Evolutionary conservation across 2,797 vertebrate species (phyloP).

Genomic region (Triplophysa bombifrons): DNA sequence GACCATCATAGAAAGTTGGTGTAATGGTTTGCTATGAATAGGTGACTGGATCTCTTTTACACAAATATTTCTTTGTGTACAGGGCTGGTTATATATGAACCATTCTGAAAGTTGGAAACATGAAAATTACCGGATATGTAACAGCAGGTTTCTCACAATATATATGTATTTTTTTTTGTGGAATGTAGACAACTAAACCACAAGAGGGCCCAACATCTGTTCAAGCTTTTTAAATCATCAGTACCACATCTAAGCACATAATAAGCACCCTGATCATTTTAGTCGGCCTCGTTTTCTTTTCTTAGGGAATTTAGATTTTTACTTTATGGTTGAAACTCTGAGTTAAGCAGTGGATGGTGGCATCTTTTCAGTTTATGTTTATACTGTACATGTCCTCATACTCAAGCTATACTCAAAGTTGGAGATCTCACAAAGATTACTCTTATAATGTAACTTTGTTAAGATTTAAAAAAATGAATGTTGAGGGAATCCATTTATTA

Average conservation of each 20-base stretch:
- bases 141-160: neutral
- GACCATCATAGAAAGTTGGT: neutral
- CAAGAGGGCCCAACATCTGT: constrained; percentile 34
- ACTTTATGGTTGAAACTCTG: neutral
- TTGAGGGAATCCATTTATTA: neutral
- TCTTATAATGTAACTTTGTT: no score
- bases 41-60: neutral
- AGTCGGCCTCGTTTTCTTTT: constrained; percentile 16
- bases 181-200: constrained; percentile 27
- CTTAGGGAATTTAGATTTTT: neutral
- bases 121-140: neutral
- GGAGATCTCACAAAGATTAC: no score
- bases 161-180: neutral
- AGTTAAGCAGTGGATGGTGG: neutral
- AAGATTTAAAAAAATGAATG: neutral
- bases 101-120: neutral
- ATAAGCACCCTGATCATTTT: constrained; percentile 24
- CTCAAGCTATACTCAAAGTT: no score
- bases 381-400: neutral
- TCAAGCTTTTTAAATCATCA: constrained; percentile 15
- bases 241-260: constrained; percentile 43
- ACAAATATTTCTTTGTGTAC: neutral
- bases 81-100: neutral
- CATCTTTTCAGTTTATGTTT: neutral
- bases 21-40: neutral